Conservation (phyloP, 1,140 invertebrate species). For the Calephelis nemesis region DNA sequence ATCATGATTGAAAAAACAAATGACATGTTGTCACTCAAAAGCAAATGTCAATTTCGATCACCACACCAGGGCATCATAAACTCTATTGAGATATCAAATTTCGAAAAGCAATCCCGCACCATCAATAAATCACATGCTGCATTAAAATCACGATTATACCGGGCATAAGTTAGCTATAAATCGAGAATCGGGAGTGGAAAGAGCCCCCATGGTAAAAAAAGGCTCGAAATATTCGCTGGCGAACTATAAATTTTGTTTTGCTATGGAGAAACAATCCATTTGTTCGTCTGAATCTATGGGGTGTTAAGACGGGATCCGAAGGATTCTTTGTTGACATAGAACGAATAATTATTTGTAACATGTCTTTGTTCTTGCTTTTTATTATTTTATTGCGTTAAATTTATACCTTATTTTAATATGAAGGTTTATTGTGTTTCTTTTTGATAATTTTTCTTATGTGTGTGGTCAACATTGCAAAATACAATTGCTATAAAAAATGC, state of each 20-base stretch:
- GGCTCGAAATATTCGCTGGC: slow-evolving; percentile 49
- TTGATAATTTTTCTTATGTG: no score
- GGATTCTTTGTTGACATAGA: slow-evolving; percentile 33
- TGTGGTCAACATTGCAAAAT: no score
- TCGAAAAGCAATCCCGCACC: slow-evolving; percentile 66
- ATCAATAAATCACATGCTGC: slow-evolving; percentile 64
- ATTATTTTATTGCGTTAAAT: neutral
- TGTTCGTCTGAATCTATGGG: slow-evolving; percentile 67
- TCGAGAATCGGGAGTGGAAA: slow-evolving; percentile 58
- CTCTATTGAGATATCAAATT: slow-evolving; percentile 76
- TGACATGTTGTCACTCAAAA: slow-evolving; percentile 16
- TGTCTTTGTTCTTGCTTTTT: slow-evolving; percentile 18
- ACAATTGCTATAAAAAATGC: no score
- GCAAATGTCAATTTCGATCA: slow-evolving; percentile 22
- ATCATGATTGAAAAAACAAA: neutral
- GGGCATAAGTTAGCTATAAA: slow-evolving; percentile 74
- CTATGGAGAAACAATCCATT: slow-evolving; percentile 70
- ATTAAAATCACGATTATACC: slow-evolving; percentile 77
- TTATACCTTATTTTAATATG: no score
- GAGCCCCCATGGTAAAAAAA: slow-evolving; percentile 43
- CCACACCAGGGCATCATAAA: slow-evolving; percentile 61
- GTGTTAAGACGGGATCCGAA: slow-evolving; percentile 26
- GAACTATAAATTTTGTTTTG: slow-evolving; percentile 70
- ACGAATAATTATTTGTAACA: slow-evolving; percentile 22
- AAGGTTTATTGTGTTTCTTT: no score